These are phyloP conservation scores for Gila robusta DNA, from an alignment of 2,797 vertebrate species.

Conservation along the genomic window DNA sequence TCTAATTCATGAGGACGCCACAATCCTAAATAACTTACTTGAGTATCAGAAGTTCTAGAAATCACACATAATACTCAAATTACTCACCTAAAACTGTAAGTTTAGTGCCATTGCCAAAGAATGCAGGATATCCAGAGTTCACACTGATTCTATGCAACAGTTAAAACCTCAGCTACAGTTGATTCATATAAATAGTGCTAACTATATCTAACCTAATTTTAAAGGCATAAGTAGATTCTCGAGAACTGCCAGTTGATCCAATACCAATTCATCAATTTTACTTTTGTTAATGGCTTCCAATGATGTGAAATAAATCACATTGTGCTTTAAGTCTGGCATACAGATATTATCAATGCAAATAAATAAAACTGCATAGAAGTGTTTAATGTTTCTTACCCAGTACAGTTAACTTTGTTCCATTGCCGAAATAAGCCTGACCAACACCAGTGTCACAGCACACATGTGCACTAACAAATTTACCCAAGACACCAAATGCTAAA, in stretches of 20 bases:
- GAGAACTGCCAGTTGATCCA: neutral
- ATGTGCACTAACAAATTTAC: constrained; percentile 18
- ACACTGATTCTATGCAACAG: constrained; percentile 58
- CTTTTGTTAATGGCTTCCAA: neutral
- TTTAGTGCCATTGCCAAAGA: constrained; percentile 70
- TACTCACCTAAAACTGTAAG: constrained; percentile 74
- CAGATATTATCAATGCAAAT: too few relatives aligned
- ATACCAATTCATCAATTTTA: neutral
- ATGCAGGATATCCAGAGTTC: constrained; percentile 59
- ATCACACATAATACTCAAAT: neutral
- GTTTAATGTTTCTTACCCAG: constrained; percentile 8
- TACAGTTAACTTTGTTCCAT: constrained; percentile 76
- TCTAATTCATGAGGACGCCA: neutral
- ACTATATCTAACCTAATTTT: neutral
- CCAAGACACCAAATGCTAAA: neutral
- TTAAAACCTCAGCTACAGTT: constrained; percentile 57
- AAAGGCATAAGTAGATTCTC: neutral
- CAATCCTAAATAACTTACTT: neutral
- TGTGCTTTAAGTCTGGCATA: too few relatives aligned
- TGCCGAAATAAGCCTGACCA: constrained; percentile 68
- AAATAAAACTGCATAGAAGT: neutral
- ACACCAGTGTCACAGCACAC: constrained; percentile 17
- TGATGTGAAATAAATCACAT: too few relatives aligned
- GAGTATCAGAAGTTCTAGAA: too few relatives aligned
- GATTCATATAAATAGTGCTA: neutral